Evolutionary conservation across 2,888 invertebrate genomes (phyloP).

Genomic region (Brenthis daphne): DNA sequence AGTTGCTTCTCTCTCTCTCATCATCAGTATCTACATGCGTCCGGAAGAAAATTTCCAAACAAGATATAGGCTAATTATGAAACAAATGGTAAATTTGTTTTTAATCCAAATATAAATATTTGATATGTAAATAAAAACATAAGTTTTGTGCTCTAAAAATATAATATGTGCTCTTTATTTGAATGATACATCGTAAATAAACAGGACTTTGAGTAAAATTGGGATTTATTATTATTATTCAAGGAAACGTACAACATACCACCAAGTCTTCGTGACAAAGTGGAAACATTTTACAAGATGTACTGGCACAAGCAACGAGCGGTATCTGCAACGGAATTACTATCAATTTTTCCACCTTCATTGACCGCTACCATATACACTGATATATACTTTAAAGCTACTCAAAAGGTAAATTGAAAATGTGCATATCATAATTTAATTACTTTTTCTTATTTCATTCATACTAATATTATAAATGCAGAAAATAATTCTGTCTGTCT

Average conservation of each 20-base stretch:
- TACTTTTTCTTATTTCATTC: neutral
- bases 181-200: too few relatives aligned
- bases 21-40: constrained; percentile 64
- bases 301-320: constrained; percentile 71
- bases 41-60: constrained; percentile 65
- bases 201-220: too few relatives aligned
- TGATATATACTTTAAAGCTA: constrained; percentile 69
- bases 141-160: too few relatives aligned
- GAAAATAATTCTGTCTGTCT: too few relatives aligned
- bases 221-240: neutral
- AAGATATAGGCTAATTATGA: constrained; percentile 64
- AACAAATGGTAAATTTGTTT: constrained; percentile 57
- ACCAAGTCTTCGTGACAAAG: constrained; percentile 55
- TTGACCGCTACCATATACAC: constrained; percentile 56
- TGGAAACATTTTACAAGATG: constrained; percentile 71
- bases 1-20: constrained; percentile 62
- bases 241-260: constrained; percentile 50
- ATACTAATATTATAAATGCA: too few relatives aligned
- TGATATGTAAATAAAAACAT: neutral
- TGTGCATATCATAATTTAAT: neutral
- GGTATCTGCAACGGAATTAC: constrained; percentile 57
- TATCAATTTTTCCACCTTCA: constrained; percentile 62
- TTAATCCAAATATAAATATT: neutral
- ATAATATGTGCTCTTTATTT: too few relatives aligned
- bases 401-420: constrained; percentile 57